Base-by-base conservation (phyloP, 2,797 vertebrate species). In the Tamandua tetradactyla region DNA sequence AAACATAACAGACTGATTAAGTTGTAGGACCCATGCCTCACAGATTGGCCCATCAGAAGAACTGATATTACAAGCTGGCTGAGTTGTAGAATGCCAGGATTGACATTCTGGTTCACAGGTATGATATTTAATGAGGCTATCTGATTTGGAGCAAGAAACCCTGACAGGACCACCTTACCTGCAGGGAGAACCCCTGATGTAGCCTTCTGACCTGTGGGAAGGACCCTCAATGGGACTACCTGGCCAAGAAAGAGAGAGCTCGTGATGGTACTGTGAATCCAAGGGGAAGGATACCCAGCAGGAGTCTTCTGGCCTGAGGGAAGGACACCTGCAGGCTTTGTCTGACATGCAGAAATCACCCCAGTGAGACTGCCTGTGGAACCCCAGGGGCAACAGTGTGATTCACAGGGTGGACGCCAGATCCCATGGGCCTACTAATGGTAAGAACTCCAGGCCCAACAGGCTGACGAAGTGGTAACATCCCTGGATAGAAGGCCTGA, bases 1-100 rank as follows among this genome's bases (percentile, higher is more conserved):
- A n/a, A n/a, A n/a, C n/a, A n/a, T 92, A 42, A 98, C 97, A 1
- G 98, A 95, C 1, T 98, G 99, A 95, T 98, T 99, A 13, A 98
- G 96, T 75, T 98, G 98, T 27, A 98, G 93, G 74, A 98, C 96
- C 0, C 98, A 1, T 98, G 97, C 82, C 97, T 96, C 22, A 98
- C 95, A 0, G 98, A 87, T 22, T 95, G 98, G 11, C 98, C 97
- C 47, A 98, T 96, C 8, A 98, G 97, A 62, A 98, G 96, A 1
- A 98, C 97, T 0, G 98, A 79, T 32, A 97, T 35, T 8, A 98
- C 95, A 0, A 98, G 96, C 89, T 98, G 98, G 49, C 97, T 97
- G 18, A 98, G 97, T 88, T 98, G 98, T 14, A 98, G 97, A 61
- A 98, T 94, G 0, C 98, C 92, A 0, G 98, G 88, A 0, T 69